Evolutionary conservation across 2,797 vertebrate genomes (phyloP).

Genomic region (Acipenser oxyrinchus): DNA sequence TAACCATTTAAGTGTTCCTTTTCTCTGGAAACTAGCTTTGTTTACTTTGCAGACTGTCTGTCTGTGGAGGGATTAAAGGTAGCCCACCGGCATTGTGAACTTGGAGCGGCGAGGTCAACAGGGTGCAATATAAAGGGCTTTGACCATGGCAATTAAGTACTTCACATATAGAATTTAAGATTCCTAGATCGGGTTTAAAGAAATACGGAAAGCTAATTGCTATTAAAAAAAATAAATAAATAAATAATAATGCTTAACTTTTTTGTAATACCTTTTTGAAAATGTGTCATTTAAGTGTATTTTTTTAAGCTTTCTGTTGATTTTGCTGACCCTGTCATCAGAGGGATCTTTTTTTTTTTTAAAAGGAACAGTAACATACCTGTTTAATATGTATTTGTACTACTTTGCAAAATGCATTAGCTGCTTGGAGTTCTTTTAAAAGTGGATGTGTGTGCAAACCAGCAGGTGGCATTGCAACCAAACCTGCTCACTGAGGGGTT

Average conservation of each 20-base stretch:
- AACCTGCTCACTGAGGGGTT: constrained; percentile 25
- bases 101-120: constrained; percentile 76
- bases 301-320: too few species aligned
- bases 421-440: background rate
- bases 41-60: constrained; percentile 75
- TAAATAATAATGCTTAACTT: too few species aligned
- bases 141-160: constrained; percentile 45
- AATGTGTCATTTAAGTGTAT: too few species aligned
- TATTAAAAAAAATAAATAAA: too few species aligned
- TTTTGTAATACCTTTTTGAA: too few species aligned
- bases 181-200: too few species aligned
- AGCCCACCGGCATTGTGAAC: constrained; percentile 74
- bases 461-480: constrained; percentile 66
- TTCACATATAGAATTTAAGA: too few species aligned
- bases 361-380: too few species aligned
- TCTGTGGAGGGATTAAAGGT: constrained; percentile 79
- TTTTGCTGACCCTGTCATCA: too few species aligned
- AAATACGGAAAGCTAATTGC: too few species aligned
- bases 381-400: too few species aligned
- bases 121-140: constrained; percentile 72
- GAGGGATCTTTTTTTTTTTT: too few species aligned
- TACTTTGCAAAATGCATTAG: background rate
- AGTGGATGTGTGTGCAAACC: constrained; percentile 26
- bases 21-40: constrained; percentile 74
- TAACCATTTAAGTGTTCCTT: constrained; percentile 75